Percentiles rank a stretch among this genome's conserved stretches.
Evolutionary conservation across 2,113 vertebrate species (phyloP).

Genomic region (Gambusia affinis): DNA sequence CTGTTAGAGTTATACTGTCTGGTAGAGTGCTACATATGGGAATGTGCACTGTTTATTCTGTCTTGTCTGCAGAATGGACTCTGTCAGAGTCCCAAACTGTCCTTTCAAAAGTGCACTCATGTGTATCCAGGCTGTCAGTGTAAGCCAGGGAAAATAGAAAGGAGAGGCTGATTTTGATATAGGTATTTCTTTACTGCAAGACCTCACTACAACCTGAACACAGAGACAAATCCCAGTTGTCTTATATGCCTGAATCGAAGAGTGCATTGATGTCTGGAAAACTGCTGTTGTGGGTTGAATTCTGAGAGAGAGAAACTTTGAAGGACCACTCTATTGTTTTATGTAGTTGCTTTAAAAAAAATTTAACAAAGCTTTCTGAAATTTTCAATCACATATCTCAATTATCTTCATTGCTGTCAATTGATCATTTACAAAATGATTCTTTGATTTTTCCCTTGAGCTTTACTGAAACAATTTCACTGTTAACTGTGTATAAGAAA

Average conservation of each 20-base stretch:
- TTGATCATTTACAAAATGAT: constrained; percentile 12
- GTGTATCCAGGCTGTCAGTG: constrained; percentile 41
- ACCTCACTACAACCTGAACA: constrained; percentile 56
- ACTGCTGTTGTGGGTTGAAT: constrained; percentile 45
- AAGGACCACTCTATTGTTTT: constrained; percentile 38
- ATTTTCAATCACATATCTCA: constrained; percentile 32
- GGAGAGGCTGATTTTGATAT: constrained; percentile 42
- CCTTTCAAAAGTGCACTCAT: constrained; percentile 45
- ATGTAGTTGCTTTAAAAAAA: constrained; percentile 33
- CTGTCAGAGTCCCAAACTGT: constrained; percentile 48
- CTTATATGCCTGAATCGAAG: constrained; percentile 51
- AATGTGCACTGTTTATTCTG: constrained; percentile 35
- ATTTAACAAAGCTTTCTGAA: constrained; percentile 20
- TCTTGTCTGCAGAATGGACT: constrained; percentile 46
- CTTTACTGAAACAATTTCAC: constrained; percentile 2
- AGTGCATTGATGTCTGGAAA: constrained; percentile 46
- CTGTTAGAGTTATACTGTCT: constrained; percentile 62
- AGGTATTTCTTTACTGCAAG: constrained; percentile 54
- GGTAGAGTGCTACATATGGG: constrained; percentile 37
- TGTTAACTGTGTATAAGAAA: constrained; percentile 7
- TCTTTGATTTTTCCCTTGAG: constrained; percentile 3
- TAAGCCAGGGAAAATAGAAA: constrained; percentile 35
- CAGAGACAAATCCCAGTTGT: constrained; percentile 55
- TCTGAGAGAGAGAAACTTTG: constrained; percentile 37
- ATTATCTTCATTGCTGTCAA: constrained; percentile 15